A percentile compares a stretch with the other conserved stretches of the same genome.
phyloP scores from a whole-genome alignment of 1,140 invertebrate species.

The Oedothorax gibbosus region DNA sequence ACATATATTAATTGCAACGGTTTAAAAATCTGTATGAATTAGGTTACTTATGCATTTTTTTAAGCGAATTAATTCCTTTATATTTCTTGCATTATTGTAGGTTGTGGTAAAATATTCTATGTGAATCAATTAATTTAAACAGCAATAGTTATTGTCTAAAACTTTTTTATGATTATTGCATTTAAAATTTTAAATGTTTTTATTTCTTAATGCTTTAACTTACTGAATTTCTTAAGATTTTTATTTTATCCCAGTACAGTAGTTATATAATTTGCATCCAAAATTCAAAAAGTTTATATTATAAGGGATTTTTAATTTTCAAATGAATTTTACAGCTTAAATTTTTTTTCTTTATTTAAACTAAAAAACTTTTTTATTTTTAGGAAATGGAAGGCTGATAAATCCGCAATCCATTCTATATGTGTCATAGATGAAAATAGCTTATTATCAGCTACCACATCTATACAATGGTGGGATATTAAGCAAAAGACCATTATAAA shows the following conservation, averaged over 20 bases:
- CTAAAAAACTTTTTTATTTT: not conserved
- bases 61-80: no score
- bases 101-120: no score
- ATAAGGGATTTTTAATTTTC: not conserved
- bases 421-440: slow-evolving; percentile 40
- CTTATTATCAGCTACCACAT: slow-evolving; percentile 22
- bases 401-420: slow-evolving; percentile 17
- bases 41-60: no score
- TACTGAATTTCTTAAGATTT: no score
- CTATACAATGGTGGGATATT: slow-evolving; percentile 43
- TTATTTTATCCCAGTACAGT: no score
- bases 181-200: no score
- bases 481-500: slow-evolving; percentile 35
- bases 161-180: no score
- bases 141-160: no score
- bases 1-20: not conserved
- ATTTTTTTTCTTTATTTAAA: not conserved
- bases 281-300: not conserved
- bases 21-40: not conserved
- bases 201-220: no score
- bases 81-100: no score
- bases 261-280: no score
- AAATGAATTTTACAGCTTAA: not conserved
- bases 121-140: no score
- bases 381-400: slow-evolving; percentile 56